phyloP scores from a whole-genome alignment of 1,140 invertebrate species.

The Pseudobourletiella spinata region DNA sequence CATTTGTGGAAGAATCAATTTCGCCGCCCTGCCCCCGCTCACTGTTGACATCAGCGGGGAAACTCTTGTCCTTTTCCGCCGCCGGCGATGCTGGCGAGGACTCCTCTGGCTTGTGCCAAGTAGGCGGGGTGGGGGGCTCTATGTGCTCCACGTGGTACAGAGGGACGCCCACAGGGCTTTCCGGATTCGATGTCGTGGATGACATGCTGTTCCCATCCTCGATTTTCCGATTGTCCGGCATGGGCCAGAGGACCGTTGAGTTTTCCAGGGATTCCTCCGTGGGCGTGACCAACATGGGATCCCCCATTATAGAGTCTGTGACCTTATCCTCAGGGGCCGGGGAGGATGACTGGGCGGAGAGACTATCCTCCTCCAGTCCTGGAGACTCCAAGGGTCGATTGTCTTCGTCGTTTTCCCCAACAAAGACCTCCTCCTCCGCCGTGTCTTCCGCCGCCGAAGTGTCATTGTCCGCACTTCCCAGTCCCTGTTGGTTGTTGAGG shows the following conservation, averaged over 20 bases:
- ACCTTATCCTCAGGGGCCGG: constrained; percentile 15
- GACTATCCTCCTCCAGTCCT: constrained; percentile 8
- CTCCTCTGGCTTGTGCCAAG: constrained; percentile 34
- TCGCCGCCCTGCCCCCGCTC: not conserved
- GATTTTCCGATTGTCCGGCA: not conserved
- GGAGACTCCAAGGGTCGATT: not conserved
- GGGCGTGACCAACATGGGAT: constrained; percentile 15
- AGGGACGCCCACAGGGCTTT: constrained; percentile 31
- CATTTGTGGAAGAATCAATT: not conserved
- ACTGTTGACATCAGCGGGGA: not conserved
- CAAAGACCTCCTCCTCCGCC: constrained; percentile 31
- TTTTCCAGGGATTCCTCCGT: constrained; percentile 26
- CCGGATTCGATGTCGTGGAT: constrained; percentile 13
- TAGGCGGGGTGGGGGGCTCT: constrained; percentile 32
- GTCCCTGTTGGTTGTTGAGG: not conserved
- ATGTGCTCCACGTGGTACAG: constrained; percentile 35
- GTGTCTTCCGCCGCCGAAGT: constrained; percentile 2
- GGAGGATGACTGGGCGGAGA: constrained; percentile 18
- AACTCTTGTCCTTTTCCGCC: not conserved
- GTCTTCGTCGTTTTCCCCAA: constrained; percentile 33
- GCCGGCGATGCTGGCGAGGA: not conserved
- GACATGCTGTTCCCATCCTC: not conserved
- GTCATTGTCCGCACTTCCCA: constrained; percentile 5
- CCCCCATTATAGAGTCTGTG: constrained; percentile 14
- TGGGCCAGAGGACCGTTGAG: constrained; percentile 12